These are phyloP conservation scores for Sipha flava DNA, from an alignment of 1,140 invertebrate genomes.

Conservation along the genomic window DNA sequence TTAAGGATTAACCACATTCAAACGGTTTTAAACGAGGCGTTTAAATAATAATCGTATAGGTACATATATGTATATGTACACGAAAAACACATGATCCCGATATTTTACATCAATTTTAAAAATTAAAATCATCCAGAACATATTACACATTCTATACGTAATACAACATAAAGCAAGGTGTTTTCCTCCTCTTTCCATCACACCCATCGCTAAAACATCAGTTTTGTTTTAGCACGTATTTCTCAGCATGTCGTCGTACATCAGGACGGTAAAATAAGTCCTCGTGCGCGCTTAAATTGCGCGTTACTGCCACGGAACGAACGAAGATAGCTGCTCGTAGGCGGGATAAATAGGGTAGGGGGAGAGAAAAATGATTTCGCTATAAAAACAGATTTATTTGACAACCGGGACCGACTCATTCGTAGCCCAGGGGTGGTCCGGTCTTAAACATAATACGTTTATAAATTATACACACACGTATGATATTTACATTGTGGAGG, in stretches of 20 bases:
- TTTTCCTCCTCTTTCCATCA: too few species aligned
- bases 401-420: background rate
- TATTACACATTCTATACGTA: too few species aligned
- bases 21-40: too few species aligned
- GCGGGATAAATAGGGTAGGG: background rate
- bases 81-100: background rate
- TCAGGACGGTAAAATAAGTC: background rate
- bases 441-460: slow-evolving; percentile 31
- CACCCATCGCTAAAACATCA: background rate
- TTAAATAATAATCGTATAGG: background rate
- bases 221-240: background rate
- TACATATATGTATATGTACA: background rate
- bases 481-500: slow-evolving; percentile 23
- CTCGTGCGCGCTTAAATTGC: background rate
- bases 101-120: background rate
- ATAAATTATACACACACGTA: slow-evolving; percentile 9
- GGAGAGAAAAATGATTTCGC: background rate
- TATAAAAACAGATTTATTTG: slow-evolving; percentile 29
- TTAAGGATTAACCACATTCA: background rate
- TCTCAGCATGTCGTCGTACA: background rate
- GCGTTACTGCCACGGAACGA: background rate
- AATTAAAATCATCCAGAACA: background rate
- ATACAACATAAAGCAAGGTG: too few species aligned
- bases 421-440: slow-evolving; percentile 25
- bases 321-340: too few species aligned